Base-by-base conservation (phyloP, 2,797 vertebrate species). In the Diceros bicornis region DNA sequence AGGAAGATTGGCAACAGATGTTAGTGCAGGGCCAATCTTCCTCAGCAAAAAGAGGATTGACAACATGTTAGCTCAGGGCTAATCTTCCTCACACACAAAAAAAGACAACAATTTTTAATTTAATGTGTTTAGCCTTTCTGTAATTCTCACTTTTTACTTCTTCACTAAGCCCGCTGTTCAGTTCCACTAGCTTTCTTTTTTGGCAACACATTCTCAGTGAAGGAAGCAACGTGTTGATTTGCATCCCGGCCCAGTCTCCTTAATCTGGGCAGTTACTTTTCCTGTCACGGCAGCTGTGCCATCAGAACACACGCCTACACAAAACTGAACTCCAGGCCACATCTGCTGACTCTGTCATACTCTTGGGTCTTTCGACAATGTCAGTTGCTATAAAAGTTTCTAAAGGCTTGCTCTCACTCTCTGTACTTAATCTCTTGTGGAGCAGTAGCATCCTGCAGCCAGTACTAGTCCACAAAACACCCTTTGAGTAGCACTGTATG, bases 401-500 rank as follows among this genome's bases (percentile, higher is more conserved):
- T 21, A 89, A 89, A 52, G 34, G 82, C 20, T 14, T 16, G 3
- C 47, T 78, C 74, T 68, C 11, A 23, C n/a, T 64, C 47, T 89
- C 47, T 78, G 23, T 21, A 16, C 21, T 34, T 20, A 13, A 37
- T 52, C 72, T 52, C 72, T 14, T 29, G 59, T 29, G 44, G 44
- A 75, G 41, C 44, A 77, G 71, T 25, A 62, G 29, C 14, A 89
- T 32, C 13, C 23, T 12, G 64, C 64, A 25, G 16, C 23, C 14
- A 37, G 50, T 20, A 21, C 23, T 7, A 64, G 21, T 47, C 55
- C 55, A 29, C 84, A 55, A 13, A 27, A 3, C 68, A 29, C 34
- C 16, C 4, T 17, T 12, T 5, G 27, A 44, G 14, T 3, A 32
- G 14, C 21, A 23, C 20, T 18, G 3, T 14, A 32, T 0, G 0